Evolutionary conservation across 2,888 invertebrate genomes (phyloP), one percentile per base, ranked within the genome.

Genomic region (Lucinisca nassula): DNA sequence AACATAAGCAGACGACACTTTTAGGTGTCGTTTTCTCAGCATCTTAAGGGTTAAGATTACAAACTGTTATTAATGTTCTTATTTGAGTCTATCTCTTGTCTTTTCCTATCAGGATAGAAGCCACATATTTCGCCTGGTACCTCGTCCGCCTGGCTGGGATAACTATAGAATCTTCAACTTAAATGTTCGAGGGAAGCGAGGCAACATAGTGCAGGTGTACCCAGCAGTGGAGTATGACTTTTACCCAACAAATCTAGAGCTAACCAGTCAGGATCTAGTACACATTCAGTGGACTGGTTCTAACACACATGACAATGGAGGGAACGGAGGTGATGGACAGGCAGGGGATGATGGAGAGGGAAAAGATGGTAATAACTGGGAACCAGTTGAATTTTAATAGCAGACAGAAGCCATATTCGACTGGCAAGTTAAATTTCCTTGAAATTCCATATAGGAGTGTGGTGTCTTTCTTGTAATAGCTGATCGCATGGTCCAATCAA

Each of bases 201-300:
- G 96, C 24, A 96, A 96, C 84, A 96, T 95, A 55, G 95, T 95
- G 17, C 96, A 96, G 87, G 92, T 93, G 37, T 96, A 95, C 87
- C 96, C 96, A 17, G 95, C 95, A 27, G 95, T 96, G 14, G 95
- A 96, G 80, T 96, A 96, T 84, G 96, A 96, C 88, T 96, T 96
- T 86, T 86, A 91, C 17, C 96, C 96, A 6, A 95, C 93, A 73
- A 82, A 85, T 17, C 89, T 96, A 21, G 73, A 79, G 4, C 82
- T 95, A 4, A 87, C 72, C 10, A 78, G 77, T 37, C 79, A 82
- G 17, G 96, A 96, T 80, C 80, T 95, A 8, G 93, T 96, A 17
- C 95, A 96, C 84, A 92, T 96, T 12, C 96, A 96, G 90, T 96
- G 95, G 95, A 95, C 95, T 87, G 95, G 96, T 61, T 96, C 96